phyloP scores from a whole-genome alignment of 1,140 invertebrate genomes.

The Drosophila orosa region DNA sequence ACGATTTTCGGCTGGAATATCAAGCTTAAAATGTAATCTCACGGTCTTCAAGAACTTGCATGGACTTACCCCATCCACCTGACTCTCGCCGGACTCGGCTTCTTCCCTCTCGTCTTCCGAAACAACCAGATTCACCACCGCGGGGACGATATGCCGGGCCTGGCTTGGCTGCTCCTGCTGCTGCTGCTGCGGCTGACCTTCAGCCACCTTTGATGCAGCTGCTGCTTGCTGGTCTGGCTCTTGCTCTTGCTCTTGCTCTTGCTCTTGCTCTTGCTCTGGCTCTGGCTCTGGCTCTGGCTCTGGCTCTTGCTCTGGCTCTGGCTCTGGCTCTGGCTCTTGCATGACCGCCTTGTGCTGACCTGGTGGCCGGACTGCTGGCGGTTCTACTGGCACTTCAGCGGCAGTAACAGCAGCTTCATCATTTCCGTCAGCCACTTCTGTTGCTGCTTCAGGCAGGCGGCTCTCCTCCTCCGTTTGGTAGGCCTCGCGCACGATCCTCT shows the following conservation, averaged over 20 bases:
- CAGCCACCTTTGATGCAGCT: background rate
- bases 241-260: too few species aligned
- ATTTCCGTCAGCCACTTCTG: background rate
- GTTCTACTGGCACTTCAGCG: too few species aligned
- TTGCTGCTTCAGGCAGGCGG: too few species aligned
- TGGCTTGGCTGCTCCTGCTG: background rate
- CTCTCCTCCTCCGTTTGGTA: slow-evolving; percentile 11
- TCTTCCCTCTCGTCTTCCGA: slow-evolving; percentile 49
- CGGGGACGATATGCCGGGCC: background rate
- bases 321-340: too few species aligned
- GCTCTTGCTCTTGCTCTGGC: too few species aligned
- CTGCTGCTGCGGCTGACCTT: background rate
- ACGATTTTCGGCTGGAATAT: slow-evolving; percentile 1
- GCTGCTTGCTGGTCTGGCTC: background rate
- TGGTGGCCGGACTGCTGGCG: background rate
- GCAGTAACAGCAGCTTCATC: too few species aligned
- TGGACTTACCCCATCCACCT: slow-evolving; percentile 6
- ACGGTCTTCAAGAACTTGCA: background rate
- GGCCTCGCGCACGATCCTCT: slow-evolving; percentile 5
- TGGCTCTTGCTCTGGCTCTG: too few species aligned
- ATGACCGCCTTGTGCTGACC: background rate
- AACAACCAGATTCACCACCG: slow-evolving; percentile 51
- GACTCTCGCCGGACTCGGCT: background rate
- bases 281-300: background rate
- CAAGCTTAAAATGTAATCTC: background rate